Evolutionary conservation across 2,797 vertebrate species (phyloP).

Genomic region (Gadopsis bispinosus): DNA sequence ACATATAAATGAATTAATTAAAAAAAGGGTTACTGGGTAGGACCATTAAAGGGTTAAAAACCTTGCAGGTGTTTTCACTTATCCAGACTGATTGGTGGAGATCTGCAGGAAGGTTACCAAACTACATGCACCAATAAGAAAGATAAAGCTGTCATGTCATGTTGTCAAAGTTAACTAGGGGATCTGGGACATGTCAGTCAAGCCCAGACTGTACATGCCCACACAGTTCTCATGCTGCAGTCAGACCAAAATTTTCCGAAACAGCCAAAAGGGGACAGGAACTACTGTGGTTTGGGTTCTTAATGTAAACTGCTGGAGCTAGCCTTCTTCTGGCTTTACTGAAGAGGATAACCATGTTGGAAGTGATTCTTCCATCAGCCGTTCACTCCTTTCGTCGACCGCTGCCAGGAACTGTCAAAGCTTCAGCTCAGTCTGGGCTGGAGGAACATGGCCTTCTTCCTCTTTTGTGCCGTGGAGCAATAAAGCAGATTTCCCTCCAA

Average conservation of each 20-base stretch:
- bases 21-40: too few species aligned
- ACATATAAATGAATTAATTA: too few species aligned
- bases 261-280: background rate
- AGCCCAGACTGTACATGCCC: background rate
- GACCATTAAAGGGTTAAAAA: too few species aligned
- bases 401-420: slow-evolving; percentile 48
- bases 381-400: slow-evolving; percentile 17
- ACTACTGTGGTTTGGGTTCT: background rate
- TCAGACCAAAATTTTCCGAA: too few species aligned
- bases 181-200: background rate
- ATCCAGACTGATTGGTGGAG: background rate
- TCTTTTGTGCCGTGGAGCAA: slow-evolving; percentile 44
- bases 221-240: background rate
- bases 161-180: background rate
- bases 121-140: background rate
- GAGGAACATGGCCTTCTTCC: slow-evolving; percentile 33
- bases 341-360: slow-evolving; percentile 30
- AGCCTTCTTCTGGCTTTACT: background rate
- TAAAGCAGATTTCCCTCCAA: slow-evolving; percentile 49
- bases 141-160: background rate
- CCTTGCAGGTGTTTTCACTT: background rate
- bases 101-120: background rate
- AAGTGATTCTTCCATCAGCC: slow-evolving; percentile 14
- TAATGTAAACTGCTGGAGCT: background rate
- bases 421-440: slow-evolving; percentile 27